Evolutionary conservation across 2,113 vertebrate genomes (phyloP).

Genomic region (Gymnogyps californianus): DNA sequence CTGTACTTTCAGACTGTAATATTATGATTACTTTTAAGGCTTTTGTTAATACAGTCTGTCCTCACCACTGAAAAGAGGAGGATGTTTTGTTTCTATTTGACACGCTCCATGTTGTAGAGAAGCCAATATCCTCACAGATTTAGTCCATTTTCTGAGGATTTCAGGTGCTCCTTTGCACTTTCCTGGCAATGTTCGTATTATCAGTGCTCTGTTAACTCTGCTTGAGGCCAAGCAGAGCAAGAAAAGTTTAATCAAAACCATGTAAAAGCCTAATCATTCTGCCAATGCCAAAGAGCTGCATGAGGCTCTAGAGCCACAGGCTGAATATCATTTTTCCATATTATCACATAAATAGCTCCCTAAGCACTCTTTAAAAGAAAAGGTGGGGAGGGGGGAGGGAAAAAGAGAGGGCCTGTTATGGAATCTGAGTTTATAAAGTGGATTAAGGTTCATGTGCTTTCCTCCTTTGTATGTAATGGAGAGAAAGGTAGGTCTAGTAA

Average conservation of each 20-base stretch:
- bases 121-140: not conserved
- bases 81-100: not conserved
- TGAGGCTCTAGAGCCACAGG: constrained; percentile 49
- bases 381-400: not conserved
- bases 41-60: not conserved
- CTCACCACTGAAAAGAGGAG: not conserved
- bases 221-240: constrained; percentile 40
- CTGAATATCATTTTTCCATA: constrained; percentile 55
- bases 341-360: constrained; percentile 58
- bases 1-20: not conserved
- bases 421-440: not conserved
- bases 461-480: not conserved
- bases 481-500: not conserved
- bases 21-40: not conserved
- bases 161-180: constrained; percentile 27
- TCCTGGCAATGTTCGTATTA: not conserved
- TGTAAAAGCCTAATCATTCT: constrained; percentile 42
- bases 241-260: constrained; percentile 51
- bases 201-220: constrained; percentile 23
- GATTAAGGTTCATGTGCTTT: not conserved
- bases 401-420: not conserved
- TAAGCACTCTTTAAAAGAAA: constrained; percentile 31
- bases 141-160: not conserved
- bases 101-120: not conserved
- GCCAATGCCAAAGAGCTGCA: constrained; percentile 25